Evolutionary conservation across 2,888 invertebrate species (phyloP).

Genomic region (Hololepta plana): DNA sequence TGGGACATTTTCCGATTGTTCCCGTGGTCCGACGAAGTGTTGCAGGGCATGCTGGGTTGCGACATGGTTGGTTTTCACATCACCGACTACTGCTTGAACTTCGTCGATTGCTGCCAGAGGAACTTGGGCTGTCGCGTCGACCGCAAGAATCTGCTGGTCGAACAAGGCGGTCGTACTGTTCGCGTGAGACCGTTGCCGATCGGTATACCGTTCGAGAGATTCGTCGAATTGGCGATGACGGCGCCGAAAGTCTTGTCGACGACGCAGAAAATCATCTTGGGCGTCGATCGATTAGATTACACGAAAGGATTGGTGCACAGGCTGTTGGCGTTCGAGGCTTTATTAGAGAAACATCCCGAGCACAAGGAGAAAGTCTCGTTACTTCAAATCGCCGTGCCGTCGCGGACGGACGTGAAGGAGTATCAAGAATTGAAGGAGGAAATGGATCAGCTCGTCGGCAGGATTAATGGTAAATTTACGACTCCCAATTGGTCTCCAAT

Average conservation of each 20-base stretch:
- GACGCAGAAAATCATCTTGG: slow-evolving; percentile 65
- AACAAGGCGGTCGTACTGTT: slow-evolving; percentile 73
- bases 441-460: slow-evolving; percentile 75
- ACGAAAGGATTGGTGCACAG: slow-evolving; percentile 78
- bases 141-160: slow-evolving; percentile 68
- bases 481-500: slow-evolving; percentile 89
- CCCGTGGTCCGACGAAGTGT: slow-evolving; percentile 85
- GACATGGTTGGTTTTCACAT: slow-evolving; percentile 91
- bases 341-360: slow-evolving; percentile 69
- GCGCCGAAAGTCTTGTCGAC: slow-evolving; percentile 43
- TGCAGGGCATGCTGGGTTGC: slow-evolving; percentile 81
- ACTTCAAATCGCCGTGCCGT: slow-evolving; percentile 75
- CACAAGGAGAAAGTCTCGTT: slow-evolving; percentile 70
- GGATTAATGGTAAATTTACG: slow-evolving; percentile 76
- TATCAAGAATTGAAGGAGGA: slow-evolving; percentile 81
- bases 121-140: slow-evolving; percentile 77
- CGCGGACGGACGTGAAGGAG: slow-evolving; percentile 76
- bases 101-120: slow-evolving; percentile 80
- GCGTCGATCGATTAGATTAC: slow-evolving; percentile 79
- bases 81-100: slow-evolving; percentile 77
- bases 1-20: slow-evolving; percentile 86
- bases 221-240: slow-evolving; percentile 61
- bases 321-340: slow-evolving; percentile 63
- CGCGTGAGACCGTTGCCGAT: slow-evolving; percentile 72
- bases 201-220: slow-evolving; percentile 75